Percentiles rank a stretch among this genome's conserved stretches.
phyloP scores from a whole-genome alignment of 1,140 invertebrate genomes.

The Steinernema feltiae region DNA sequence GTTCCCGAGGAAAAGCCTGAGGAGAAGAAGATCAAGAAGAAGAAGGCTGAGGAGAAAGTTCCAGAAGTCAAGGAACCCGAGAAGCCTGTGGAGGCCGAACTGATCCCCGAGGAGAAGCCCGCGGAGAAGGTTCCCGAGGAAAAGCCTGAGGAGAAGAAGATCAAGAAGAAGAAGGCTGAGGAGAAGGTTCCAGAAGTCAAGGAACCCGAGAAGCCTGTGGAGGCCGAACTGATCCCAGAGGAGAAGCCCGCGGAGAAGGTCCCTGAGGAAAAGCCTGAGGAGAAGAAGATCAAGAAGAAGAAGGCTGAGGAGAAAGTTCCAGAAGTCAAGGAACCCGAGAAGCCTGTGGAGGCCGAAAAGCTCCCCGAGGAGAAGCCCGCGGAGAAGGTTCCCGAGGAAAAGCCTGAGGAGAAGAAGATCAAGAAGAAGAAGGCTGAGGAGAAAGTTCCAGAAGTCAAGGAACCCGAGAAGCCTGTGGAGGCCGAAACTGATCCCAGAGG shows the following conservation, averaged over 20 bases:
- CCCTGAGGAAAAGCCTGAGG: neutral
- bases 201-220: slow-evolving; percentile 10
- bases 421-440: slow-evolving; percentile 9
- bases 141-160: too few relatives aligned
- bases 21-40: slow-evolving; percentile 5
- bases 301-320: neutral
- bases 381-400: neutral
- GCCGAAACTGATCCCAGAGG: neutral
- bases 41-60: slow-evolving; percentile 14
- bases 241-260: too few relatives aligned
- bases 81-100: neutral
- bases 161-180: neutral
- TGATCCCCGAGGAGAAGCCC: neutral
- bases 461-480: neutral
- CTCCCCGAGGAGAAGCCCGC: neutral
- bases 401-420: neutral
- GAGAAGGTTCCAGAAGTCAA: slow-evolving; percentile 15
- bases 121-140: slow-evolving; percentile 6
- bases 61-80: neutral
- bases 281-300: neutral
- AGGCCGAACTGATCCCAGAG: neutral
- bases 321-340: neutral
- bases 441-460: neutral
- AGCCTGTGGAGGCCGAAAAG: slow-evolving; percentile 17
- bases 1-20: slow-evolving; percentile 3